These are phyloP conservation scores for Eugnorisma glareosa DNA, from an alignment of 2,888 invertebrate species.

Conservation along the genomic window DNA sequence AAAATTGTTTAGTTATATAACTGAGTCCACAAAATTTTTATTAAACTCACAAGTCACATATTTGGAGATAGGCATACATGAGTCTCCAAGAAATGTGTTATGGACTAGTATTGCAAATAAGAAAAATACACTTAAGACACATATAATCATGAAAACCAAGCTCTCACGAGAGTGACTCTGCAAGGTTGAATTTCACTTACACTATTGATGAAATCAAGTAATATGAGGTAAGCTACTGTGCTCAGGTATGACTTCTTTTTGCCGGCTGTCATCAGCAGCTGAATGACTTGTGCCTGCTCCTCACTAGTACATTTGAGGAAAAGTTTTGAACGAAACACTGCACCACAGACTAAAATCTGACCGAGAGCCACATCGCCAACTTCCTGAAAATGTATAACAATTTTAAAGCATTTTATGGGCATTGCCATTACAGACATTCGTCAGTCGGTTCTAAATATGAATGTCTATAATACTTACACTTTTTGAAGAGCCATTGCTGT, in stretches of 20 bases:
- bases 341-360: conserved; percentile 93
- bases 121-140: neutral
- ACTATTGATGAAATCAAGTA: conserved; percentile 91
- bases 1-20: neutral
- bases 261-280: conserved; percentile 88
- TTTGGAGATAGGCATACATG: neutral
- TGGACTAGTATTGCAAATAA: neutral
- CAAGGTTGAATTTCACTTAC: conserved; percentile 79
- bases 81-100: neutral
- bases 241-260: conserved; percentile 92
- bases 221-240: conserved; percentile 91
- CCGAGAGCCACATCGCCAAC: conserved; percentile 93
- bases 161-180: neutral
- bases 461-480: conserved; percentile 89
- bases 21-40: neutral
- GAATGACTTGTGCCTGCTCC: conserved; percentile 82
- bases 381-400: conserved; percentile 88
- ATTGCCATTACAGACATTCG: neutral
- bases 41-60: neutral
- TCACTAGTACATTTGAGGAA: conserved; percentile 88
- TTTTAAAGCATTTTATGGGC: neutral
- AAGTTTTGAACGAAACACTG: conserved; percentile 92
- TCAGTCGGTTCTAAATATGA: neutral
- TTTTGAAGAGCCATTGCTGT: conserved; percentile 91
- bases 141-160: neutral